Evolutionary conservation across 2,113 vertebrate species (phyloP).

Genomic region (Saguinus imperator): DNA sequence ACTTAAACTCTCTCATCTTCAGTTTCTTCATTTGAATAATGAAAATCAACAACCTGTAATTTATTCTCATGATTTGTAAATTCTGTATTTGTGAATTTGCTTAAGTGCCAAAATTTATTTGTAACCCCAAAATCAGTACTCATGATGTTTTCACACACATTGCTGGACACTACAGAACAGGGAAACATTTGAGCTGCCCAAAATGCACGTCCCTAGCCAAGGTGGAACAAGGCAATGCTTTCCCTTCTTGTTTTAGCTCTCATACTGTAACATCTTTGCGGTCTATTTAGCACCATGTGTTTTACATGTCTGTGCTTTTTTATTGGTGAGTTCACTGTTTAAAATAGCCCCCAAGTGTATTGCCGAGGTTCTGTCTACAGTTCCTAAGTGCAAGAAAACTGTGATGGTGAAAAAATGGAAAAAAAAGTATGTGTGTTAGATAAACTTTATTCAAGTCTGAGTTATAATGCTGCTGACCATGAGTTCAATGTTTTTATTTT

Average conservation of each 20-base stretch:
- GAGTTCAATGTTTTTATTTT: not conserved
- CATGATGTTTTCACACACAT: not conserved
- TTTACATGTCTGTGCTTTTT: not conserved
- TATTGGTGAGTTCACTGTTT: not conserved
- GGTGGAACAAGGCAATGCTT: not conserved
- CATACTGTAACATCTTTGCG: not conserved
- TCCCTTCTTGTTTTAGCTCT: not conserved
- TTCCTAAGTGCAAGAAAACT: slow-evolving; percentile 1
- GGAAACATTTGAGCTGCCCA: not conserved
- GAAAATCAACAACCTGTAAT: not conserved
- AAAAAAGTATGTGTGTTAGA: not conserved
- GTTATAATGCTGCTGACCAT: not conserved
- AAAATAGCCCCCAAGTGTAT: not conserved
- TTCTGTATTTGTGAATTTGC: not conserved
- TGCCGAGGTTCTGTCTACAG: not conserved
- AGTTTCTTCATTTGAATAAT: not conserved
- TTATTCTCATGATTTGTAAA: not conserved
- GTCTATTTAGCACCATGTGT: not conserved
- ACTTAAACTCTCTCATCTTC: not conserved
- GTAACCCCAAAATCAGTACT: not conserved
- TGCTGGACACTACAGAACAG: not conserved
- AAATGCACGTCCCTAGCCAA: not conserved
- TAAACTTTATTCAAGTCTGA: not conserved
- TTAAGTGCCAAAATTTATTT: not conserved
- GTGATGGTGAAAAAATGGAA: not conserved